Base-by-base conservation (phyloP, 1,140 invertebrate genomes). In the Zaprionus gabonicus region DNA sequence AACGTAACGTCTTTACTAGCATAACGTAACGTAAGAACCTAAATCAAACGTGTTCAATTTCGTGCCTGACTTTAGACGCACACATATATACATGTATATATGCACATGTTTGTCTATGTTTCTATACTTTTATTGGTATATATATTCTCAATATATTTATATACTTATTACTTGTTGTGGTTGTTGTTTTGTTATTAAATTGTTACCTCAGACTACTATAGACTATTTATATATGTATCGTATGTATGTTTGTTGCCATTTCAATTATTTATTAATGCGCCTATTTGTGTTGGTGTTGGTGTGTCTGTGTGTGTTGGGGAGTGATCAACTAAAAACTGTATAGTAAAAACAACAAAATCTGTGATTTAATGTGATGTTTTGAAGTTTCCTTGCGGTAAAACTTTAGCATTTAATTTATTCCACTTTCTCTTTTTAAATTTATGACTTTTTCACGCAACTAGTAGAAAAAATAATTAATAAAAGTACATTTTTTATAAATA, bases 381-480 rank as follows among this genome's bases (percentile, higher is more conserved):
- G 63, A 58, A 25, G 56, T 58, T 67, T 31, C 55, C 38, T 67
- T 60, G 10, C 31, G 6, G 23, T 31, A 9, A 34, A 23, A 36
- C 46, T 78, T 72, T 28, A 2, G 66, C 75, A 59, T 53, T 69
- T 78, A 55, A 84, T 38, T 78, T 88, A 46, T 51, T 80, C 80
- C 77, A 81, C 72, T 59, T 69, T 69, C 77, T 78, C 63, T 79
- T 75, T 81, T 81, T 44, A 58, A 44, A 85, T 81, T 86, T 85
- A 85, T 85, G 82, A 85, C 82, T 85, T 85, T 85, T 85, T 86
- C 58, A 78, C 78, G 82, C 82, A 84, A 84, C 75, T 84, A 83
- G 65, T 81, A 71, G 70, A 85, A 81, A 46, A 77, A 80, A 20
- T 20, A 82, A 82, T 78, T 69, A 75, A 78, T 66, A 69, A 71